Evolutionary conservation across 2,888 invertebrate species (phyloP), one percentile per base, ranked within the genome.

Genomic region (Trichacis sp.): DNA sequence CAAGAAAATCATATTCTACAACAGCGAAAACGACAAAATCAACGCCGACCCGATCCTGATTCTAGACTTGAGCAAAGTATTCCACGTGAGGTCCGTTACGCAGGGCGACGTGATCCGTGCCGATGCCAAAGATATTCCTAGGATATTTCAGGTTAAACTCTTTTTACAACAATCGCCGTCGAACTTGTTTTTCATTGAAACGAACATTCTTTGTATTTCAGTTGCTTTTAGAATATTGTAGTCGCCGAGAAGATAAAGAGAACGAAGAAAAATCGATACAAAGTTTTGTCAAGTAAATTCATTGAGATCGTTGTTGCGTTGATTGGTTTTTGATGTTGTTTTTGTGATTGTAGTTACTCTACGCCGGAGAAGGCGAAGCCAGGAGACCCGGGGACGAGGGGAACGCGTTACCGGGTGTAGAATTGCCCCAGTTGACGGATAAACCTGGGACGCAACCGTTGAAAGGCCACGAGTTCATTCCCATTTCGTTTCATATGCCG

Each of bases 61-160:
- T 78, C 87, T 98, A 78, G 98, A 98, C 88, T 90, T 98, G 84
- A 96, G 98, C 87, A 98, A 98, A 90, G 93, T 99, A 83, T 98
- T 97, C 88, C 98, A 98, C 87, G 98, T 98, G 74, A 92, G 98
- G 72, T 94, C 96, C 65, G 98, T 99, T 73, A 98, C 98, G 68
- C 98, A 98, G 86, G 98, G 98, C 77, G 99, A 99, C 89, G 98
- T 98, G 78, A 97, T 98, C 85, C 92, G 98, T 84, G 98, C 97
- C 56, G 97, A 98, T 89, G 95, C 97, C 85, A 96, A 96, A 90
- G 97, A 98, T 89, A 97, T 99, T 86, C 98, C 98, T 78, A 92
- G 97, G 85, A 99, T 99, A 87, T 98, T 99, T 88, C 91, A 91
- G 88, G 90, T 91, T 78, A 63, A 9, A 15, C 6, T 8, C 14